A percentile compares a stretch with the other conserved stretches of the same genome.
Evolutionary conservation across 2,888 invertebrate species (phyloP).

Genomic region (Chydorus sphaericus): DNA sequence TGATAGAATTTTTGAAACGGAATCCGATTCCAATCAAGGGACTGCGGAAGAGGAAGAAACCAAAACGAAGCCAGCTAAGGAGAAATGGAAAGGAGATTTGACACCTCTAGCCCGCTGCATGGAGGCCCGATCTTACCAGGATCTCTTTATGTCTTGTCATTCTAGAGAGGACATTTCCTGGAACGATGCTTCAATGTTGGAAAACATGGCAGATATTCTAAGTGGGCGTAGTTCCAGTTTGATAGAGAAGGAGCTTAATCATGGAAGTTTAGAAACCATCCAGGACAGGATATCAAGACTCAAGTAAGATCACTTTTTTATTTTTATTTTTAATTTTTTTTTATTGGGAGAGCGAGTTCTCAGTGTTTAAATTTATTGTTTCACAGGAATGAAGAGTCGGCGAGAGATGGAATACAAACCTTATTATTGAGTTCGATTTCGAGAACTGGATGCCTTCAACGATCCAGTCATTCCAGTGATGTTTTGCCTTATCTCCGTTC

Average conservation of each 20-base stretch:
- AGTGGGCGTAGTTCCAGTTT: not conserved
- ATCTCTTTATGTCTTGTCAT: not conserved
- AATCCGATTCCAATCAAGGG: not conserved
- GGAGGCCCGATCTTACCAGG: not conserved
- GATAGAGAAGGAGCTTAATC: not conserved
- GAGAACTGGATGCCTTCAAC: not conserved
- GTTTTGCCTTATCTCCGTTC: not conserved
- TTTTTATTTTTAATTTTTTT: not conserved
- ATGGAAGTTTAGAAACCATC: not conserved
- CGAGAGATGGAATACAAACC: not conserved
- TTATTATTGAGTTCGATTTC: not conserved
- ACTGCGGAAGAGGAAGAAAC: not conserved
- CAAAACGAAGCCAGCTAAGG: not conserved
- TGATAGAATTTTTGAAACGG: not conserved
- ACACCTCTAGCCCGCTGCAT: not conserved
- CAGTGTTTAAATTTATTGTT: not conserved
- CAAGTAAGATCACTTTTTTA: not conserved
- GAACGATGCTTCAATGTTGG: not conserved
- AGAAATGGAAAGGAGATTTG: not conserved
- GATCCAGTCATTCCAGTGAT: not conserved
- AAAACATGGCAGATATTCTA: not conserved
- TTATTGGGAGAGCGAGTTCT: too few relatives aligned
- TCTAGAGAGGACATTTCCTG: not conserved
- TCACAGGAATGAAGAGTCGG: not conserved
- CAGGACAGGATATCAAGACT: not conserved